Evolutionary conservation across 2,888 invertebrate species (phyloP), one percentile per base, ranked within the genome.

Genomic region (Meiosimyza decipiens): DNA sequence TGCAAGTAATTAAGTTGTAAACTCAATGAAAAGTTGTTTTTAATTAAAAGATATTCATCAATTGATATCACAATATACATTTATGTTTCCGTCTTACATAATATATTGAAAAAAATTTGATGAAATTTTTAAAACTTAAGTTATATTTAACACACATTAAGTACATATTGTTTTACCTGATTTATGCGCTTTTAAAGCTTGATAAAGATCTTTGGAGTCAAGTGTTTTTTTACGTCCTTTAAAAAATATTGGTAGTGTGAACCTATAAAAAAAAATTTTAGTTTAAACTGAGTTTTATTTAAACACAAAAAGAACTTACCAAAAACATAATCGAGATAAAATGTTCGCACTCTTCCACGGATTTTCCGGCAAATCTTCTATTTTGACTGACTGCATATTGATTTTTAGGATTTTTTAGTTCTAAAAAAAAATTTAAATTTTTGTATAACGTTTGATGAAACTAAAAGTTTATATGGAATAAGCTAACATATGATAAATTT

Each of bases 191-290:
- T 87, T 88, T 65, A 93, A 88, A 0, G 94, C 91, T 79, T 92
- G 91, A 81, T 92, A 92, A 59, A 96, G 88, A 86, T 96, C 96
- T 40, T 90, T 88, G 60, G 92, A 89, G 77, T 92, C 93, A 64
- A 96, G 85, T 66, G 92, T 91, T 80, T 93, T 91, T 72, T 88
- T 89, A 80, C 91, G 91, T 0, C 95, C 96, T 82, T 91, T 91
- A 79, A 90, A 91, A 86, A 95, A 95, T 80, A 94, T 87, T 6
- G 91, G 92, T 81, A 94, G 88, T 71, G 94, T 92, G 91, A 95
- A 96, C 87, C 93, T 93, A 83, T 57, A 88, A 84, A 76, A 72
- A 57, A 60, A 7, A n/a, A 1, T 57, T 57, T 18, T 57, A 6
- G 12, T 15, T n/a, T 57, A 12, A 3, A 22, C 28, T 57, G 57